phyloP scores from a whole-genome alignment of 2,113 vertebrate genomes.

The Solea solea region DNA sequence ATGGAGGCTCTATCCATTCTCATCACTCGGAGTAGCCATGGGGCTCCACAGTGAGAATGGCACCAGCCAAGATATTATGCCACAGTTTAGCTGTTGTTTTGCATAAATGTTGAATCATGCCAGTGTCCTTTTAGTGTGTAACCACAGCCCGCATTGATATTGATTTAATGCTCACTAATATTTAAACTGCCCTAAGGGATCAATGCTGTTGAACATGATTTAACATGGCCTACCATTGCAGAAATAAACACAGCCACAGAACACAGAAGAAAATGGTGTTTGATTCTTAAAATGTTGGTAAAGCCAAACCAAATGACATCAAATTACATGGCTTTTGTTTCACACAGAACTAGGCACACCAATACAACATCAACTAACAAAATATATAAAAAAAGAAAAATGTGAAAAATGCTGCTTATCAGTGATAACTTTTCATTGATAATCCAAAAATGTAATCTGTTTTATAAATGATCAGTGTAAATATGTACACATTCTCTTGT shows the following conservation, averaged over 20 bases:
- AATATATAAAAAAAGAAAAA: background rate
- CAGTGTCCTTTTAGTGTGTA: constrained; percentile 74
- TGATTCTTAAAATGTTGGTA: constrained; percentile 29
- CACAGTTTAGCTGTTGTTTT: constrained; percentile 81
- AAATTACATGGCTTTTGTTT: constrained; percentile 30
- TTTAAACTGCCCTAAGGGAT: constrained; percentile 79
- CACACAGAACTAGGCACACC: background rate
- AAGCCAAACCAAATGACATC: constrained; percentile 6
- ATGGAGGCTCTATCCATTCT: constrained; percentile 73
- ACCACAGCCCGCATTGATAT: constrained; percentile 77
- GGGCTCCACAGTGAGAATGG: constrained; percentile 66
- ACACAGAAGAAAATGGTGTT: constrained; percentile 52
- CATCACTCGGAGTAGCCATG: constrained; percentile 70
- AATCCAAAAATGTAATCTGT: background rate
- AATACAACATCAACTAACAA: background rate
- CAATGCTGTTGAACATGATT: constrained; percentile 72
- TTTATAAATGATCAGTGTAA: background rate
- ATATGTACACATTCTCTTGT: too few species aligned
- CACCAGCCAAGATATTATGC: constrained; percentile 79
- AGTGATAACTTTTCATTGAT: background rate
- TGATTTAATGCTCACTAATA: constrained; percentile 82
- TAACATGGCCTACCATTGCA: constrained; percentile 63
- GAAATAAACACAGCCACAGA: constrained; percentile 59
- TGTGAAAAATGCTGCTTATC: background rate
- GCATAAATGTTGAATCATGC: constrained; percentile 82